phyloP scores from a whole-genome alignment of 2,113 vertebrate species.

The Erpornis zantholeuca region DNA sequence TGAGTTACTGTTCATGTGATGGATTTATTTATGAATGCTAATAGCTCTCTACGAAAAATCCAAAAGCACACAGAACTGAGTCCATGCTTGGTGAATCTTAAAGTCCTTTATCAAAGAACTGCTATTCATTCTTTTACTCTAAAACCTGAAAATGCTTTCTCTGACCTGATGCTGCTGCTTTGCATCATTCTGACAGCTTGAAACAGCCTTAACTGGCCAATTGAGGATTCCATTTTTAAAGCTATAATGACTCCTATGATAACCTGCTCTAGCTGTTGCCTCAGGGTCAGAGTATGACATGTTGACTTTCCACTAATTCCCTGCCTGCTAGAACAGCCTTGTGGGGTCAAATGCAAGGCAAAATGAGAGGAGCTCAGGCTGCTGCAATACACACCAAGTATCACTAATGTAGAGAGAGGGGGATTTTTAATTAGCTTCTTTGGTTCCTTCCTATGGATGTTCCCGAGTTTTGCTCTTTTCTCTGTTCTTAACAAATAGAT shows the following conservation, averaged over 20 bases:
- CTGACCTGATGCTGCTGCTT: not conserved
- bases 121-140: not conserved
- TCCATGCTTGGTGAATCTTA: not conserved
- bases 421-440: not conserved
- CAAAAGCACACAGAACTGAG: not conserved
- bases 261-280: not conserved
- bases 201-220: not conserved
- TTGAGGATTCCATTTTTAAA: conserved; percentile 10
- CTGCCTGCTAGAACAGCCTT: not conserved
- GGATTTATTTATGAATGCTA: not conserved
- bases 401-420: not conserved
- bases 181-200: conserved; percentile 8
- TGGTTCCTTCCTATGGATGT: not conserved
- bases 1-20: not conserved
- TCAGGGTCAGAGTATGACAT: not conserved
- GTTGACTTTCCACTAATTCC: not conserved
- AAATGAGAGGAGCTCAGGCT: not conserved
- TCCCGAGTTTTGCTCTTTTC: not conserved
- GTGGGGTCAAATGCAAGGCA: not conserved
- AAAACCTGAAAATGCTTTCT: not conserved
- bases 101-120: not conserved
- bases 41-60: not conserved
- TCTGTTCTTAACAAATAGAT: not conserved
- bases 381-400: not conserved
- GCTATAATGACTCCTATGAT: conserved; percentile 4